Base-by-base conservation (phyloP, 1,140 invertebrate genomes). In the Pseudomyrmex gracilis region DNA sequence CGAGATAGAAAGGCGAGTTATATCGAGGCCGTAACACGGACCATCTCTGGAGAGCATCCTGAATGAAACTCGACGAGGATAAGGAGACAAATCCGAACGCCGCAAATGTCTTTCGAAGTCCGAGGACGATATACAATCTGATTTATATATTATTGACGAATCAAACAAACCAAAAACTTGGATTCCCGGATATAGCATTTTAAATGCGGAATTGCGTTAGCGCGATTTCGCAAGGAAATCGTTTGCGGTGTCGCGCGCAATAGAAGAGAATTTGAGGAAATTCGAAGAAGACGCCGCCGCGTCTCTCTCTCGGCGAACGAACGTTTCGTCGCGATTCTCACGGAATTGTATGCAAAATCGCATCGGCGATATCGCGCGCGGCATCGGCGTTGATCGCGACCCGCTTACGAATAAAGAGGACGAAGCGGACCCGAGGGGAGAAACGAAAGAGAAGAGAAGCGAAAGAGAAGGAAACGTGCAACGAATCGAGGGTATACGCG, bases 351-450 rank as follows among this genome's bases (percentile, higher is more conserved):
- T 80, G 76, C 76, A 80, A 80, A 80, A 58, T 71, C 53, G 22
- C 64, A 53, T 58, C 66, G 66, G 76, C 34, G 64, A 70, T 78
- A 70, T 70, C 64, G 76, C 64, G 76, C 64, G 76, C 1, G 66
- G 53, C 76, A 80, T 80, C 76, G 76, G 51, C 45, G 22, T 61
- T 13, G 76, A 78, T 78, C 66, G 76, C 76, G 76, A 80, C 66
- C 76, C 66, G 76, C 76, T 80, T 80, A 58, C 61, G 76, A 34
- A 71, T 80, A 80, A 80, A 80, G 76, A 80, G 76, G 76, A 78
- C 76, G 76, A 17, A 22, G 53, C 20, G 53, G 66, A 58, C 53
- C 70, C 53, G 76, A 60, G 66, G 20, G 61, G 61, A 76, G 73
- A 24, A 57, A 82, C 57, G 66, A 24, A 61, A 34, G 45, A 34